A percentile compares a stretch with the other conserved stretches of the same genome.
phyloP scores from a whole-genome alignment of 2,888 invertebrate genomes.

The Erpobdella octoculata region DNA sequence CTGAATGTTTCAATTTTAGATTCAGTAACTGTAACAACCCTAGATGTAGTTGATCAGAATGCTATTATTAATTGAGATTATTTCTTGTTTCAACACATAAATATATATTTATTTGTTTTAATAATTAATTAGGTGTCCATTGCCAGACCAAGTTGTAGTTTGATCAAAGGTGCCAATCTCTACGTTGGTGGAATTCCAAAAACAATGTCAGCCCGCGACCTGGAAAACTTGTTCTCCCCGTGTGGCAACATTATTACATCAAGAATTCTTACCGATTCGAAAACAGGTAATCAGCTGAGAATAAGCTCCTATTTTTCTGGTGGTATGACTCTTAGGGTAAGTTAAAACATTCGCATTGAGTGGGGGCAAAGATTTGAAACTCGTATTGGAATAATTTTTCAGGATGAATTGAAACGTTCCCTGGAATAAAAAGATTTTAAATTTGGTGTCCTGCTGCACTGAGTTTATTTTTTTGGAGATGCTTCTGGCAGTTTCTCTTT shows the following conservation, averaged over 20 bases:
- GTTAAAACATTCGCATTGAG: neutral
- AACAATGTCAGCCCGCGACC: constrained; percentile 52
- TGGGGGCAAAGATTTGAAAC: neutral
- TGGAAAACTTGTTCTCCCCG: constrained; percentile 52
- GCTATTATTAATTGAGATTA: too few species aligned
- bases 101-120: neutral
- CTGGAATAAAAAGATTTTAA: too few species aligned
- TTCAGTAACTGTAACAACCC: too few species aligned
- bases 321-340: neutral
- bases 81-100: too few species aligned
- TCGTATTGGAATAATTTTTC: neutral
- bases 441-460: too few species aligned
- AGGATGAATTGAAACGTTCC: too few species aligned
- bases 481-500: too few species aligned
- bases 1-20: too few species aligned
- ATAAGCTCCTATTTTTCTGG: neutral
- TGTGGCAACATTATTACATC: constrained; percentile 53
- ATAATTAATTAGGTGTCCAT: constrained; percentile 50
- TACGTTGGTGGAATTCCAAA: constrained; percentile 54
- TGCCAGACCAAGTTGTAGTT: constrained; percentile 54
- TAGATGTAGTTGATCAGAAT: too few species aligned
- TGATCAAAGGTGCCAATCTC: constrained; percentile 53
- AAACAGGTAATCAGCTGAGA: constrained; percentile 47
- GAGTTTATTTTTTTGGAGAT: too few species aligned
- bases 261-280: constrained; percentile 53